Evolutionary conservation across 2,797 vertebrate genomes (phyloP).

Genomic region (Coendou prehensilis): DNA sequence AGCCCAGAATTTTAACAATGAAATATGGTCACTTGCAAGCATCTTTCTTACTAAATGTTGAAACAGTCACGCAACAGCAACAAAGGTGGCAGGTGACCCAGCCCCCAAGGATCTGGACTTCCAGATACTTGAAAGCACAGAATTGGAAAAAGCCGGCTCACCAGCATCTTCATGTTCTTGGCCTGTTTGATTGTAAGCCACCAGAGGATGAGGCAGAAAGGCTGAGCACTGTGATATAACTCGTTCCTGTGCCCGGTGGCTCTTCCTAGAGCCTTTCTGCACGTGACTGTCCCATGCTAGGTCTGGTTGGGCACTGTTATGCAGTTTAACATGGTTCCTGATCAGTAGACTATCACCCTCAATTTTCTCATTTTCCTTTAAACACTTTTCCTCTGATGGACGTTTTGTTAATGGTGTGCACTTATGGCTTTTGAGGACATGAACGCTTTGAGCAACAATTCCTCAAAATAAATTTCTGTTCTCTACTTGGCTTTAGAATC

Average conservation of each 20-base stretch:
- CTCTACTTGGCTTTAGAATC: neutral
- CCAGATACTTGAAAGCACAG: fast-evolving
- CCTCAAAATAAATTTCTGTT: constrained; percentile 54
- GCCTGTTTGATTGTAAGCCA: neutral
- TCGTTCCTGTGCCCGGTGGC: fast-evolving
- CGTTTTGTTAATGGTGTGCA: neutral
- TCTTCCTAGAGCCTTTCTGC: neutral
- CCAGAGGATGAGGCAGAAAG: neutral
- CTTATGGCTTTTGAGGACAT: neutral
- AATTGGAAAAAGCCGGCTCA: neutral
- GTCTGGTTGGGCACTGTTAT: fast-evolving
- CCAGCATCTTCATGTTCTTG: fast-evolving
- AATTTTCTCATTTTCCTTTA: neutral
- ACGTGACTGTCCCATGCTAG: fast-evolving
- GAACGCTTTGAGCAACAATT: neutral
- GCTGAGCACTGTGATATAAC: neutral
- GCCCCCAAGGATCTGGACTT: neutral
- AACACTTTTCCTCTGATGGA: neutral
- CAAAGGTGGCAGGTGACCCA: neutral
- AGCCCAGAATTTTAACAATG: neutral
- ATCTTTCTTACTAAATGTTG: neutral
- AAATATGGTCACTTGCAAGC: neutral
- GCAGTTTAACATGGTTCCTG: neutral
- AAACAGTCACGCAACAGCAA: neutral
- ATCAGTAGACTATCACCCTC: neutral